Conservation (phyloP, 2,113 vertebrate genomes). For the Nothobranchius furzeri region DNA sequence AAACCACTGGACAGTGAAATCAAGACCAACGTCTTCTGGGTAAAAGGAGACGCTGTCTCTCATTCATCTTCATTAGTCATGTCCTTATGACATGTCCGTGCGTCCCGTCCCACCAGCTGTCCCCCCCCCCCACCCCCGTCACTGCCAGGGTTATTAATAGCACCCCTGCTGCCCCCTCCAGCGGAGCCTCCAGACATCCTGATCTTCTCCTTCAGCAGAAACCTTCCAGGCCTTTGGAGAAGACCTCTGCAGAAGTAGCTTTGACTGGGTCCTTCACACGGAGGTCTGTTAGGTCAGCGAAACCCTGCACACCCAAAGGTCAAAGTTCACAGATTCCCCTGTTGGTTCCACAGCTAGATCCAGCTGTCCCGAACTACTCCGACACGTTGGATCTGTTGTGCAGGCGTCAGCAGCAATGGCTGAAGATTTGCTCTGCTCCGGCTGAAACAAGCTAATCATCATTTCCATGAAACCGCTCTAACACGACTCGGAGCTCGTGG, state of each 20-base stretch:
- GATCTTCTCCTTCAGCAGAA: no score
- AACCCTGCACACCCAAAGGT: constrained; percentile 56
- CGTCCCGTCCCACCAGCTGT: neutral
- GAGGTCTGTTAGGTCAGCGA: neutral
- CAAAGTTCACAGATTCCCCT: constrained; percentile 27
- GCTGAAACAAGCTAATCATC: no score
- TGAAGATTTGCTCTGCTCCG: no score
- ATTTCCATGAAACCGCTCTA: no score
- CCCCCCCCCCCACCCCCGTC: constrained; percentile 23
- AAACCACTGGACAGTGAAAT: no score
- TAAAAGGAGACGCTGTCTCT: neutral
- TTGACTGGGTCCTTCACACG: no score
- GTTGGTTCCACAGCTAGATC: constrained; percentile 50
- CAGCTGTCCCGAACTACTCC: constrained; percentile 44
- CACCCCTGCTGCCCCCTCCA: neutral
- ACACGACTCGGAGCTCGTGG: no score
- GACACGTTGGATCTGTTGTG: constrained; percentile 31
- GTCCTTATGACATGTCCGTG: neutral
- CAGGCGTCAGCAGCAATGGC: constrained; percentile 44
- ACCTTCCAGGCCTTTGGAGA: neutral
- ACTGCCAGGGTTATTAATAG: constrained; percentile 57
- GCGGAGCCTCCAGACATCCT: no score
- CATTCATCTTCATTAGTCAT: neutral
- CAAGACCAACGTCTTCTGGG: no score
- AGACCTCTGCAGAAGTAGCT: neutral